Evolutionary conservation across 2,113 vertebrate species (phyloP).

Genomic region (Prinia subflava): DNA sequence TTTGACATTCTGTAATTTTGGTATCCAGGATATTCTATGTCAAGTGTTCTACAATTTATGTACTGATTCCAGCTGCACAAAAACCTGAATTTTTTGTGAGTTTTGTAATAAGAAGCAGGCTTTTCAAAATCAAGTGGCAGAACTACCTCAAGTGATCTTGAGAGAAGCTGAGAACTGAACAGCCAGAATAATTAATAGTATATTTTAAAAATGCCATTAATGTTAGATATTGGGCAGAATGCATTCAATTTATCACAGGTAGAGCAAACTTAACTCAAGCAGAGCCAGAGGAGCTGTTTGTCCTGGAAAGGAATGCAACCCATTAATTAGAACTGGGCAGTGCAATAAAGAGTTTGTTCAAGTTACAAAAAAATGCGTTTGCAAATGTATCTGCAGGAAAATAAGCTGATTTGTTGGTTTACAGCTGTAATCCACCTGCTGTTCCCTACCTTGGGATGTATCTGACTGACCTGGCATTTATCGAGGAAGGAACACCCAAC

Average conservation of each 20-base stretch:
- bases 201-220: not conserved
- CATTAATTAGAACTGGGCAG: not conserved
- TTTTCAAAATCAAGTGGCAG: not conserved
- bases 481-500: slow-evolving; percentile 97
- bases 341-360: not conserved
- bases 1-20: not conserved
- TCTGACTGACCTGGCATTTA: slow-evolving; percentile 95
- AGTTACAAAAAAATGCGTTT: not conserved
- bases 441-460: slow-evolving; percentile 99
- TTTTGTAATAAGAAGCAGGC: not conserved
- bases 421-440: slow-evolving; percentile 94
- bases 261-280: not conserved
- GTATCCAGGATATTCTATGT: not conserved
- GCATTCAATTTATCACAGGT: not conserved
- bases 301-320: not conserved
- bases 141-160: not conserved
- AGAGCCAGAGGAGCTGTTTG: not conserved
- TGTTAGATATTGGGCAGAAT: not conserved
- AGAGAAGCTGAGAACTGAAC: not conserved
- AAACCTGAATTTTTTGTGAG: not conserved
- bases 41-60: not conserved
- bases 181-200: not conserved
- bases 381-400: not conserved
- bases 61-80: not conserved
- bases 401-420: not conserved